phyloP scores from a whole-genome alignment of 2,888 invertebrate genomes.

The Teinopalpus imperialis region DNA sequence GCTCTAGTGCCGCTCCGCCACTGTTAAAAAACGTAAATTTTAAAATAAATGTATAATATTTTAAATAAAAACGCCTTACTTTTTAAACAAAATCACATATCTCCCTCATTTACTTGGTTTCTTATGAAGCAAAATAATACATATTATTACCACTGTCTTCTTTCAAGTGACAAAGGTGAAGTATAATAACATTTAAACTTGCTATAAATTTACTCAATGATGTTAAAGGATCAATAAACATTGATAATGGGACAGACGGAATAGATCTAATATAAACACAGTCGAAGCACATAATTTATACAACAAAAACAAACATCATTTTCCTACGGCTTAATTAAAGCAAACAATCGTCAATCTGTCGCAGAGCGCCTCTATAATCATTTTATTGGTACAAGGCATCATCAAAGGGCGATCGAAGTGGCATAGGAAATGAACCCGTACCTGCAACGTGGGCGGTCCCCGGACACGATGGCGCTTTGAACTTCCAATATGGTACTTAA shows the following conservation, averaged over 20 bases:
- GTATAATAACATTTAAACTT: too few relatives aligned
- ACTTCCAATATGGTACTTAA: constrained; percentile 1
- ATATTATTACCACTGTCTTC: too few relatives aligned
- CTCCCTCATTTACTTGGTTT: too few relatives aligned
- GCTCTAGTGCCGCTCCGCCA: too few relatives aligned
- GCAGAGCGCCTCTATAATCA: neutral
- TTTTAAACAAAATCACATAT: too few relatives aligned
- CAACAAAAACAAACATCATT: constrained; percentile 2
- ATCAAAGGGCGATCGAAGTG: constrained; percentile 15
- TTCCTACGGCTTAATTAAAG: constrained; percentile 5
- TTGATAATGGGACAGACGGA: constrained; percentile 2
- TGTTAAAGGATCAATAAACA: neutral
- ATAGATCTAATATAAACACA: neutral
- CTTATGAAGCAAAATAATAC: too few relatives aligned
- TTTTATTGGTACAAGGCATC: constrained; percentile 6
- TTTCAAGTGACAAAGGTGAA: too few relatives aligned
- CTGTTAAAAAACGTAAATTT: too few relatives aligned
- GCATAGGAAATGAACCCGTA: constrained; percentile 12
- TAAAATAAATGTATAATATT: too few relatives aligned
- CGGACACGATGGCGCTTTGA: constrained; percentile 14
- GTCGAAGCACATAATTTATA: constrained; percentile 1
- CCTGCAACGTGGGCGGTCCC: constrained; percentile 19
- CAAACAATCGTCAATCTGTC: constrained; percentile 22
- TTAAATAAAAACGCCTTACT: too few relatives aligned
- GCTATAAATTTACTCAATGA: neutral